Evolutionary conservation across 2,888 invertebrate species (phyloP).

Genomic region (Molorchus minor): DNA sequence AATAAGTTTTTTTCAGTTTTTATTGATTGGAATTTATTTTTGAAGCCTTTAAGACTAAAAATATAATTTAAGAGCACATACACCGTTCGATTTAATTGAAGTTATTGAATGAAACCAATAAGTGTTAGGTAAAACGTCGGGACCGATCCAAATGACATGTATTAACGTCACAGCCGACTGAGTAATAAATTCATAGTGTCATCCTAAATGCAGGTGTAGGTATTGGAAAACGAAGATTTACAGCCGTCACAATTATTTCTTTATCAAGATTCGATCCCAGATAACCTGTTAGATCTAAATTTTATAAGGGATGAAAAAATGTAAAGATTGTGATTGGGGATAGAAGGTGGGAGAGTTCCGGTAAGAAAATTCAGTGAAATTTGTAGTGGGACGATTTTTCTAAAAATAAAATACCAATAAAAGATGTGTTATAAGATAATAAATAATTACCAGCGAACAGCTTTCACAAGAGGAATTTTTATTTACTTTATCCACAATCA

Average conservation of each 20-base stretch:
- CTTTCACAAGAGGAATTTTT: too few relatives aligned
- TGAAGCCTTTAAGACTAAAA: too few relatives aligned
- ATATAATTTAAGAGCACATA: too few relatives aligned
- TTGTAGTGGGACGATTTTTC: not conserved
- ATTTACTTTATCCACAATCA: too few relatives aligned
- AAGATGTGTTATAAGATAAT: too few relatives aligned
- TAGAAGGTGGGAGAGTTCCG: not conserved
- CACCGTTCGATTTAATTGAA: slow-evolving; percentile 12
- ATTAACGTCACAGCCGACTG: slow-evolving; percentile 54
- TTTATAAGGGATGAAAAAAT: slow-evolving; percentile 24
- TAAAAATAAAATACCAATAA: too few relatives aligned
- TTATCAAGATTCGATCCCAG: slow-evolving; percentile 12
- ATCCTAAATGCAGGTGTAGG: slow-evolving; percentile 56
- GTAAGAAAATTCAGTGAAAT: not conserved
- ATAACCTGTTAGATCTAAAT: slow-evolving; percentile 23
- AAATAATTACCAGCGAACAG: too few relatives aligned
- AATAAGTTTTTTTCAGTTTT: too few relatives aligned
- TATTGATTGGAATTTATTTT: too few relatives aligned
- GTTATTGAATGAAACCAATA: slow-evolving; percentile 18
- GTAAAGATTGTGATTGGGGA: not conserved
- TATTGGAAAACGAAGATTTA: slow-evolving; percentile 57
- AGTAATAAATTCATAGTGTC: slow-evolving; percentile 55
- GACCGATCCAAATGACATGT: slow-evolving; percentile 48
- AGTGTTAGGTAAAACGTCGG: slow-evolving; percentile 35
- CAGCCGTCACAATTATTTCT: slow-evolving; percentile 55